Percentiles rank a stretch among this genome's conserved stretches.
These are phyloP conservation scores for Dendrocincla fuliginosa DNA, from an alignment of 2,797 vertebrate species.

Conservation along the genomic window DNA sequence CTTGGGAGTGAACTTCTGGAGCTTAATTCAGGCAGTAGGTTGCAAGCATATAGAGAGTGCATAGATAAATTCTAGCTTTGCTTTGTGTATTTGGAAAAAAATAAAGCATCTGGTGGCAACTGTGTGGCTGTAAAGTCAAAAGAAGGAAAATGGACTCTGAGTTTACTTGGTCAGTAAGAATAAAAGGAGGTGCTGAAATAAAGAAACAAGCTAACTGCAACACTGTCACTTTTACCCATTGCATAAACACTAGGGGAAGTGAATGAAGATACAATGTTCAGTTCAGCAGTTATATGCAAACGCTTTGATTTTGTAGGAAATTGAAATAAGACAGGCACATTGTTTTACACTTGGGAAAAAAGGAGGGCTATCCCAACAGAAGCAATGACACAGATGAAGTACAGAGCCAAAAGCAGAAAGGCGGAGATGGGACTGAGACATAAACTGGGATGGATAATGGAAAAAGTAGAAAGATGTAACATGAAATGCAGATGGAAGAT, in stretches of 20 bases:
- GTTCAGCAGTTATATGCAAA: neutral
- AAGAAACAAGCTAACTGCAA: neutral
- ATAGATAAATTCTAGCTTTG: neutral
- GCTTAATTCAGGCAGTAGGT: neutral
- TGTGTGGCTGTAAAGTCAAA: neutral
- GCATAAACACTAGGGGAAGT: neutral
- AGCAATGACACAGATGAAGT: neutral
- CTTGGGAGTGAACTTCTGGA: neutral
- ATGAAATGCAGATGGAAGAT: neutral
- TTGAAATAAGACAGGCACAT: neutral
- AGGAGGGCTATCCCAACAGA: neutral
- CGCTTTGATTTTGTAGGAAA: neutral
- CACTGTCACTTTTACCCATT: neutral
- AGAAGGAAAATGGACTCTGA: neutral
- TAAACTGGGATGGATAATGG: neutral
- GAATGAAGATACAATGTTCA: neutral
- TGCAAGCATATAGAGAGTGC: neutral
- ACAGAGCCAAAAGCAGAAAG: neutral
- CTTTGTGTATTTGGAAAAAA: neutral
- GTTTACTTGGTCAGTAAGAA: neutral
- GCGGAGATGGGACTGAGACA: neutral
- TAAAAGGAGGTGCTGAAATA: neutral
- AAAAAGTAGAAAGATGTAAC: neutral
- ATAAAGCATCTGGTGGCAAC: neutral
- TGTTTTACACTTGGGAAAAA: neutral